These are phyloP conservation scores for Elegia similella DNA, from an alignment of 2,888 invertebrate genomes.

Conservation along the genomic window DNA sequence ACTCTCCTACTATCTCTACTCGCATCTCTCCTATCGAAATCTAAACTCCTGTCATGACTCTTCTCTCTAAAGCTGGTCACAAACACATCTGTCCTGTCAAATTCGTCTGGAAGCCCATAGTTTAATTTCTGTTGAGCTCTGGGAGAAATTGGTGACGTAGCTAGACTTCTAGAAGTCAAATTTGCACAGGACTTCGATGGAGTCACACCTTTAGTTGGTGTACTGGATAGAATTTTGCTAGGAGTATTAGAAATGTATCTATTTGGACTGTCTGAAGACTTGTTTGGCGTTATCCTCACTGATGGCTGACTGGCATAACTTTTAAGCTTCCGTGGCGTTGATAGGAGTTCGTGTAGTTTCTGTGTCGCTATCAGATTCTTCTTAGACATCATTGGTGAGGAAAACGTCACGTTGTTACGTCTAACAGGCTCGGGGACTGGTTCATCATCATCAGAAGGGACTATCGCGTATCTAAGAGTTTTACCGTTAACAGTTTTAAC, in stretches of 20 bases:
- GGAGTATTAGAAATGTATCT: constrained; percentile 46
- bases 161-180: constrained; percentile 47
- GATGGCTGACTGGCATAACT: constrained; percentile 77
- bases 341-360: constrained; percentile 87
- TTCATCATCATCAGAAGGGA: constrained; percentile 81
- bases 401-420: constrained; percentile 55
- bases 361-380: constrained; percentile 87
- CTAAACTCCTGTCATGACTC: constrained; percentile 55
- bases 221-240: constrained; percentile 60
- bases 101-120: constrained; percentile 63
- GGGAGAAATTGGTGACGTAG: constrained; percentile 67
- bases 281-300: constrained; percentile 66
- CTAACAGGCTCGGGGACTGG: constrained; percentile 49
- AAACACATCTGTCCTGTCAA: constrained; percentile 65
- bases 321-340: constrained; percentile 85
- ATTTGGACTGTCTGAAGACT: constrained; percentile 45
- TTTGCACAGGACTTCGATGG: constrained; percentile 78
- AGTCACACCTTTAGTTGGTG: constrained; percentile 65
- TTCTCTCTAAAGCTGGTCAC: constrained; percentile 67
- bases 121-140: constrained; percentile 82
- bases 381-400: constrained; percentile 71
- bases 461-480: constrained; percentile 80
- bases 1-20: constrained; percentile 59
- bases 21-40: constrained; percentile 52
- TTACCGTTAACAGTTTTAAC: constrained; percentile 85